Evolutionary conservation across 2,888 invertebrate species (phyloP).

Genomic region (Tricholauxania praeusta): DNA sequence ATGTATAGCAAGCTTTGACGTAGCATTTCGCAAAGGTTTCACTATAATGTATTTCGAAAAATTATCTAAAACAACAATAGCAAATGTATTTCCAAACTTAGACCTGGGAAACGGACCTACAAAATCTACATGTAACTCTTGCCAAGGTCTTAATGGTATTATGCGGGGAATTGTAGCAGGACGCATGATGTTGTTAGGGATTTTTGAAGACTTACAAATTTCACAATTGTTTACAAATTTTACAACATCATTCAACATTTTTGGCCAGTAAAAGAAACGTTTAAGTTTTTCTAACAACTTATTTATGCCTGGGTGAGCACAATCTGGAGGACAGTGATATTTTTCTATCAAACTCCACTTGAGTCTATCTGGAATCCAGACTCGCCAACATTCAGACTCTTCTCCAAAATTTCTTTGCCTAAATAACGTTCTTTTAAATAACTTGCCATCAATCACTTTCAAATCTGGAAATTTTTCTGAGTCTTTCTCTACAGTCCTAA

Average conservation of each 20-base stretch:
- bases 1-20: not conserved
- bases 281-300: not conserved
- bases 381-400: not conserved
- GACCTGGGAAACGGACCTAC: not conserved
- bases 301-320: not conserved
- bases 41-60: not conserved
- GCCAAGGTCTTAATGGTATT: not conserved
- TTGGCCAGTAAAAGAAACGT: not conserved
- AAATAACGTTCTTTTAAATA: not conserved
- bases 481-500: not conserved
- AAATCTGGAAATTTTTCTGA: not conserved
- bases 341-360: not conserved
- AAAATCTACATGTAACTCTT: constrained; percentile 2
- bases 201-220: not conserved
- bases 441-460: not conserved
- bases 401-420: not conserved
- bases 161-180: not conserved
- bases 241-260: not conserved
- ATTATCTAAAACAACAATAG: not conserved
- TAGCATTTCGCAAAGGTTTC: not conserved
- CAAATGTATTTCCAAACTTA: not conserved
- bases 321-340: not conserved
- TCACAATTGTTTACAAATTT: not conserved
- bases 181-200: not conserved
- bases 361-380: not conserved